A percentile compares a stretch with the other conserved stretches of the same genome.
phyloP scores from a whole-genome alignment of 2,888 invertebrate species.

The Disparrhopalites patrizii region DNA sequence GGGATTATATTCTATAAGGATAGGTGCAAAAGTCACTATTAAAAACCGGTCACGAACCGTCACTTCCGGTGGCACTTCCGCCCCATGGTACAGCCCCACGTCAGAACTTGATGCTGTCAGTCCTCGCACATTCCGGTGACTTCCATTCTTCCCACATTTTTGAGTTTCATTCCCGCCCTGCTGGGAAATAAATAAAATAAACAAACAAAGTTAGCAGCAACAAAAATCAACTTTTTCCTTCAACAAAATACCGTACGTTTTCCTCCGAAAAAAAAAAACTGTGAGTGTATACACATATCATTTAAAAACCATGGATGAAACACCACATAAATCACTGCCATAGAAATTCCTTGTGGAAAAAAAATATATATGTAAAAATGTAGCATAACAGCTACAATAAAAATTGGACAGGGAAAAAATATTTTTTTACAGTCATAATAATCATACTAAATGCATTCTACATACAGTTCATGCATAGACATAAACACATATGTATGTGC shows the following conservation, averaged over 20 bases:
- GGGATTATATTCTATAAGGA: too few species aligned
- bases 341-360: neutral
- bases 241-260: too few species aligned
- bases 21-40: conserved; percentile 11
- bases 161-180: conserved; percentile 11
- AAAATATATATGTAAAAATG: neutral
- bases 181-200: neutral
- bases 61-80: conserved; percentile 34
- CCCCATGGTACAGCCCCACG: conserved; percentile 12
- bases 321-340: too few species aligned
- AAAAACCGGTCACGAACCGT: conserved; percentile 29
- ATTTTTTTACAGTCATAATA: too few species aligned
- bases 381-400: neutral
- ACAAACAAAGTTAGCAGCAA: neutral
- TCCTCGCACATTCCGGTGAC: conserved; percentile 2
- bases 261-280: neutral
- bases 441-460: too few species aligned
- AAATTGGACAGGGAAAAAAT: too few species aligned
- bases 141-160: conserved; percentile 21
- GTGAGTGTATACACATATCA: neutral
- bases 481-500: too few species aligned
- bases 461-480: too few species aligned
- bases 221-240: too few species aligned
- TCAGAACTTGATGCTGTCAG: conserved; percentile 18
- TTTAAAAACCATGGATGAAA: too few species aligned